These are phyloP conservation scores for Scelioninae gen. 1 DNA, from an alignment of 2,888 invertebrate genomes.

Conservation along the genomic window DNA sequence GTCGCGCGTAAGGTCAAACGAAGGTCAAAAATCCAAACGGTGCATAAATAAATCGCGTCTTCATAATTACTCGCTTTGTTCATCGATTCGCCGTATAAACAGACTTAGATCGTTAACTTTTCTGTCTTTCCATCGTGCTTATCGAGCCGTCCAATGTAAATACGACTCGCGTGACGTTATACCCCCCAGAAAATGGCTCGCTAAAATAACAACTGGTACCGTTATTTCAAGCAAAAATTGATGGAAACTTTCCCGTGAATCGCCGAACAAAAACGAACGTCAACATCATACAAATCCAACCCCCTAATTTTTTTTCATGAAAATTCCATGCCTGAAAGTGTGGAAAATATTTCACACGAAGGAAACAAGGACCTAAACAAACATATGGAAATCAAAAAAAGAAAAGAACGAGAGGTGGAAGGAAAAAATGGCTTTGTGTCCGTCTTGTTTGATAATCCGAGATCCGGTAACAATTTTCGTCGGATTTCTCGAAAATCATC, in stretches of 20 bases:
- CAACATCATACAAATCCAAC: not conserved
- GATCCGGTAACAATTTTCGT: constrained; percentile 37
- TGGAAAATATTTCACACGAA: constrained; percentile 38
- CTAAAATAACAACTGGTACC: constrained; percentile 50
- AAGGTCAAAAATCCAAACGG: constrained; percentile 54
- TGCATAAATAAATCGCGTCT: constrained; percentile 64
- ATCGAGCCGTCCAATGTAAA: constrained; percentile 59
- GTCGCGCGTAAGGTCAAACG: constrained; percentile 58
- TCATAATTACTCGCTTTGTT: constrained; percentile 64
- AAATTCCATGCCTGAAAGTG: constrained; percentile 11
- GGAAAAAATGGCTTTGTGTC: not conserved
- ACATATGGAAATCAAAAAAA: constrained; percentile 15
- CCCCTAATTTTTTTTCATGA: constrained; percentile 21
- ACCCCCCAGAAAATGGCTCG: constrained; percentile 36
- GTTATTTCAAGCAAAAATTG: constrained; percentile 20
- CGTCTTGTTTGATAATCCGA: constrained; percentile 31
- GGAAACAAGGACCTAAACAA: constrained; percentile 52
- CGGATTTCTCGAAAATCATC: constrained; percentile 61
- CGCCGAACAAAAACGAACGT: not conserved
- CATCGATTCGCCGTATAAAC: constrained; percentile 63
- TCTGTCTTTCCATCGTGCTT: constrained; percentile 59
- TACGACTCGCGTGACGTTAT: constrained; percentile 57
- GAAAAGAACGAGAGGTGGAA: not conserved
- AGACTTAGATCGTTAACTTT: constrained; percentile 57
- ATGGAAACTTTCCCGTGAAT: constrained; percentile 18